Base-by-base conservation (phyloP, 2,797 vertebrate genomes). In the Thalassophryne amazonica region DNA sequence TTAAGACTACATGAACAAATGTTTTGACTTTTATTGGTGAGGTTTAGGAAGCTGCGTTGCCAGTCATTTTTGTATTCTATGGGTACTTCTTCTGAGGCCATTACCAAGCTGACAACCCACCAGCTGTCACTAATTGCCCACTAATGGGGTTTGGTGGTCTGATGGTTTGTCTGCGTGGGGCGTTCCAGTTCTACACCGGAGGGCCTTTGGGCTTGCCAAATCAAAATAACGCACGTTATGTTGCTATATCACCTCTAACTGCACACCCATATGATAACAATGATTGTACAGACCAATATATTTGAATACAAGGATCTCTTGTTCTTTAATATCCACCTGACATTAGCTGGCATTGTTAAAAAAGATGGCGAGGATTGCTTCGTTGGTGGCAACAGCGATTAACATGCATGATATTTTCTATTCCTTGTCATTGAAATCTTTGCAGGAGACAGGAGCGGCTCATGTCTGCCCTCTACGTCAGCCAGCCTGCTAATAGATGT, bases 401-500 rank as follows among this genome's bases (percentile, higher is more conserved):
- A 88, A 83, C 85, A 86, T 81, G 83, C 78, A 70, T 85, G 83
- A 78, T 89, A 85, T 90, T 89, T 87, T 88, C 83, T 66, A 81
- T 78, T 86, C 67, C 85, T 86, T 86, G 87, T 86, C 81, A 84
- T 81, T 83, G 84, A 86, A 87, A 89, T 86, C 82, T 88, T 85
- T 73, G 82, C 85, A 69, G 73, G 75, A 88, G 87, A 91, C 86
- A 88, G 88, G 89, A 73, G 62, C 86, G 86, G 79, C 86, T 80
- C 66, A 73, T 90, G 84, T 83, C 87, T 88, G 90, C 88, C 90
- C 91, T 90, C 84, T 81, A 80, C 88, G 80, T 90, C 91, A 93
- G 89, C 86, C 86, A 78, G 86, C 83, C 75, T 66, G 91, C 93
- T 93, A 94, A 93, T 92, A 93, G 93, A 94, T 95, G 92, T 88